Evolutionary conservation across 2,113 vertebrate species (phyloP).

Genomic region (Poecilia latipinna): DNA sequence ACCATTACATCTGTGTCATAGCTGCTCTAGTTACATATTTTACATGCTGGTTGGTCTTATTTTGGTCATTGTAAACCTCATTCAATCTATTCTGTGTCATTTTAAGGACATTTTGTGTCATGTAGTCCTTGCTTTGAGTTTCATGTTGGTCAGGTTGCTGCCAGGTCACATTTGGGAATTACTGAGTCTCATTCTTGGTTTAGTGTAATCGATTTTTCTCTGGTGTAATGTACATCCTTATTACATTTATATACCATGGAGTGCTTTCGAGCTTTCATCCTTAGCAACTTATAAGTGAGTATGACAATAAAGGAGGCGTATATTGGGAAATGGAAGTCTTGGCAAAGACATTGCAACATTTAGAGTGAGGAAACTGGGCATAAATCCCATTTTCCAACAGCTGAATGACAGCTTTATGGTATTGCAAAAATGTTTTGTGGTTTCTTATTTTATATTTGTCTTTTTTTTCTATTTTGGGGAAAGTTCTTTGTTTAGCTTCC

Average conservation of each 20-base stretch:
- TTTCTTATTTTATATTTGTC: neutral
- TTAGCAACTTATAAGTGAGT: neutral
- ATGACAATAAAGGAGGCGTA: neutral
- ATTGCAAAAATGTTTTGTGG: neutral
- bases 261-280: neutral
- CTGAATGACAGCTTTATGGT: neutral
- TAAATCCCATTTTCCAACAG: neutral
- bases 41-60: no score
- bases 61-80: no score
- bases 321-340: neutral
- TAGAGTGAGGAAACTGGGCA: neutral
- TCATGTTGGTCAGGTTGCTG: neutral
- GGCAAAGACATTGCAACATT: neutral
- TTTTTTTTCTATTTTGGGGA: neutral
- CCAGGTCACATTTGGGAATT: neutral
- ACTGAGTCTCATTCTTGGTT: neutral
- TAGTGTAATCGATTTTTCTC: neutral
- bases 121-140: neutral
- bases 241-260: neutral
- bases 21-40: no score
- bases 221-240: neutral
- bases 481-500: no score
- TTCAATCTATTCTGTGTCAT: neutral
- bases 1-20: no score
- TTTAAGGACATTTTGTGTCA: neutral